Evolutionary conservation across 2,888 invertebrate genomes (phyloP).

Genomic region (Microchrysa polita): DNA sequence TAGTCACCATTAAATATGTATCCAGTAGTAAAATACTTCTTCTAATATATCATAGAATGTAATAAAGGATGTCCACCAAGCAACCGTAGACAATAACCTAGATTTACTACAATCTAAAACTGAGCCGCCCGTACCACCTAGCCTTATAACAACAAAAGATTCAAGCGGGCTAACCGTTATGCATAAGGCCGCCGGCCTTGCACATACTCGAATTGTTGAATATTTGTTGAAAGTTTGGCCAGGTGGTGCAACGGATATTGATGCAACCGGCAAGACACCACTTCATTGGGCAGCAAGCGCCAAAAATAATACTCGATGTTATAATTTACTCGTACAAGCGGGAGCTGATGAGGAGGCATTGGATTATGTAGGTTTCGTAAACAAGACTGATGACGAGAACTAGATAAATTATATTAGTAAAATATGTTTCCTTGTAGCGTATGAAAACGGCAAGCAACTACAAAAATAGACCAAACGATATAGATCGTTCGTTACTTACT

Average conservation of each 20-base stretch:
- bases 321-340: constrained; percentile 78
- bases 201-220: constrained; percentile 77
- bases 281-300: constrained; percentile 87
- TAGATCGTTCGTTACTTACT: constrained; percentile 76
- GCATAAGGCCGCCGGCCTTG: constrained; percentile 89
- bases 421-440: constrained; percentile 70
- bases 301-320: constrained; percentile 81
- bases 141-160: constrained; percentile 80
- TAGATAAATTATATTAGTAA: not conserved
- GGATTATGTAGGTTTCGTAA: constrained; percentile 84
- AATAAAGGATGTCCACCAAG: constrained; percentile 81
- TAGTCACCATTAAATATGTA: no score
- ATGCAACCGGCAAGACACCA: constrained; percentile 86
- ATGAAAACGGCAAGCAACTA: constrained; percentile 85
- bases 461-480: constrained; percentile 77
- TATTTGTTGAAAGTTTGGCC: constrained; percentile 77
- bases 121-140: constrained; percentile 75
- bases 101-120: constrained; percentile 74
- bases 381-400: no score
- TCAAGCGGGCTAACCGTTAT: constrained; percentile 83
- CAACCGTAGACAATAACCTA: constrained; percentile 80
- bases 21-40: not conserved
- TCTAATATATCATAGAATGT: constrained; percentile 70
- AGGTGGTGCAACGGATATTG: constrained; percentile 73
- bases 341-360: constrained; percentile 86